Base-by-base conservation (phyloP, 2,888 invertebrate species). In the Netelia fuscicornis region DNA sequence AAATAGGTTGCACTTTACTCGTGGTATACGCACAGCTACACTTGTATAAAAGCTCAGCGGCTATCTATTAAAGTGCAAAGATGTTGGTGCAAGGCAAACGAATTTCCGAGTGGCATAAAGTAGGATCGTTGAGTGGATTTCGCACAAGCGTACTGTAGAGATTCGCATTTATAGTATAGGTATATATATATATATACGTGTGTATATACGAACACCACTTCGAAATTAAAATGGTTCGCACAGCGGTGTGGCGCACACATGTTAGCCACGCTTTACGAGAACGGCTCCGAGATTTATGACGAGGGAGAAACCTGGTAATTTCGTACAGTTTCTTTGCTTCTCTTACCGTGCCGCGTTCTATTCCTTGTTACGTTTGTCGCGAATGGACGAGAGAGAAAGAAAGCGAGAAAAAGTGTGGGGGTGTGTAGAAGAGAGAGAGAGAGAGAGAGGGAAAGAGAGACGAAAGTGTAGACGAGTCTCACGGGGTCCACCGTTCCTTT, bases 231-330 rank as follows among this genome's bases (percentile, higher is more conserved):
- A 58, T n/a, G 20, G 23, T n/a, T 54, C n/a, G 58, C 17, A 20
- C 20, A 62, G 30, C 52, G 23, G 54, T 80, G 60, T 71, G 80
- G 60, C 68, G 84, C 84, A 88, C 87, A 88, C 83, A 85, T 87
- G 88, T 87, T 86, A 76, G 83, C 79, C 88, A 88, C 82, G 85
- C 77, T 85, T 81, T 79, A 85, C 85, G 82, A 85, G 85, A 85
- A 74, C 78, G 74, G 52, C 75, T 82, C 81, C 23, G 78, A 82
- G 85, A 85, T 85, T 85, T 85, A 85, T 82, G 85, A 82, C 81
- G 52, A 67, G 30, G 71, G 75, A 78, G 81, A 81, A 54, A 13
- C 78, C 58, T 70, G 85, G 85, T 82, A 85, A 81, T 85, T 85
- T 81, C 70, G 84, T 77, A 65, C 71, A 76, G 58, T 81, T 84